Percentiles rank a stretch among this genome's conserved stretches.
phyloP scores from a whole-genome alignment of 1,140 invertebrate species.

The Delia radicum region DNA sequence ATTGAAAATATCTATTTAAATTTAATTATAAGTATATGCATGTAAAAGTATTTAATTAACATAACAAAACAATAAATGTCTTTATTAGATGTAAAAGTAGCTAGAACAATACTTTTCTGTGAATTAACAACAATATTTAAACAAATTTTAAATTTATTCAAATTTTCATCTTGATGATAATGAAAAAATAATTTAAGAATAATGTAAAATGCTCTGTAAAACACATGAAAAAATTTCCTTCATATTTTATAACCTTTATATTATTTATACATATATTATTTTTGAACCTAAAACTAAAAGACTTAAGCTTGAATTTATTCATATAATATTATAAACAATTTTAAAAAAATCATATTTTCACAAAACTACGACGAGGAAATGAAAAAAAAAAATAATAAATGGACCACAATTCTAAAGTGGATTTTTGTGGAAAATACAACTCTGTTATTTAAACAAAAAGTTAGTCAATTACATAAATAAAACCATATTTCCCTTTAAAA shows the following conservation, averaged over 20 bases:
- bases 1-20: neutral
- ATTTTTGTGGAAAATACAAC: neutral
- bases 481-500: neutral
- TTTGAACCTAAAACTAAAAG: conserved; percentile 10
- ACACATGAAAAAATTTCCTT: neutral
- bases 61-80: conserved; percentile 9
- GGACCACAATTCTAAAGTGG: neutral
- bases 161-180: neutral
- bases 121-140: conserved; percentile 1
- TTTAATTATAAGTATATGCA: neutral
- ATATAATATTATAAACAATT: neutral
- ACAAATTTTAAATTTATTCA: conserved; percentile 7
- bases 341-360: neutral
- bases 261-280: neutral
- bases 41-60: conserved; percentile 1
- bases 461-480: conserved; percentile 3
- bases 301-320: conserved; percentile 26
- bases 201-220: neutral
- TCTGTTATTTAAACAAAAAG: neutral
- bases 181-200: neutral
- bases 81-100: conserved; percentile 7
- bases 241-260: neutral
- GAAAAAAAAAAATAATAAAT: neutral
- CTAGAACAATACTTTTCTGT: neutral
- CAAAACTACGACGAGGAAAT: no score